Evolutionary conservation across 2,888 invertebrate genomes (phyloP).

Genomic region (Theodoxus fluviatilis): DNA sequence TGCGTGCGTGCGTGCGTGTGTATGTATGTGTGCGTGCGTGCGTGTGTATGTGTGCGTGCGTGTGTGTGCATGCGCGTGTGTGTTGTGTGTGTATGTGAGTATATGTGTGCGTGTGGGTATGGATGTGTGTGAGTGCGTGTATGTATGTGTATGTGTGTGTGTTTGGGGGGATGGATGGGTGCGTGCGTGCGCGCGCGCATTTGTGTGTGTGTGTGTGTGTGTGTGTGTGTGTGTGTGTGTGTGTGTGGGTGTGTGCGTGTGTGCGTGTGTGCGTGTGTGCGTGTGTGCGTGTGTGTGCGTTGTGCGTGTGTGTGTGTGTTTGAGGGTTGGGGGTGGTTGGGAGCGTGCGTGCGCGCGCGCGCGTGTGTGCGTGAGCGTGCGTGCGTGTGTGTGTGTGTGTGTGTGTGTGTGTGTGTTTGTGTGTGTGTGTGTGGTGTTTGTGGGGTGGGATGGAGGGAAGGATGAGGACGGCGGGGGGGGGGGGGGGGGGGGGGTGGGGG

Average conservation of each 20-base stretch:
- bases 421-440: too few species aligned
- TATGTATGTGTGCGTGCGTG: neutral
- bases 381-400: too few species aligned
- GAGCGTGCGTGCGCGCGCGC: neutral
- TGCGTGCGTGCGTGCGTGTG: neutral
- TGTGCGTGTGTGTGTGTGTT: neutral
- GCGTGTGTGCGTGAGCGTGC: neutral
- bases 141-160: neutral
- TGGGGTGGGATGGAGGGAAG: too few species aligned
- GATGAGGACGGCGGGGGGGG: too few species aligned
- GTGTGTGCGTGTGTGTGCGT: conserved; percentile 14
- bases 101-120: neutral
- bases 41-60: too few species aligned
- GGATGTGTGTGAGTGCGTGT: neutral
- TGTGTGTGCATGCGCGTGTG: too few species aligned
- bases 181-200: too few species aligned
- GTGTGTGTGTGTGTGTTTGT: too few species aligned
- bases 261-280: conserved; percentile 15
- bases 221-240: too few species aligned
- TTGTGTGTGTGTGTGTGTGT: too few species aligned
- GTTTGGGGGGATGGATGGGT: neutral
- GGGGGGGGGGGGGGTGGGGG: too few species aligned
- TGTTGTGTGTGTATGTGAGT: conserved; percentile 3
- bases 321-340: neutral
- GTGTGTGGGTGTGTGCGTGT: too few species aligned